phyloP scores from a whole-genome alignment of 2,113 vertebrate genomes.

The Naja naja region DNA sequence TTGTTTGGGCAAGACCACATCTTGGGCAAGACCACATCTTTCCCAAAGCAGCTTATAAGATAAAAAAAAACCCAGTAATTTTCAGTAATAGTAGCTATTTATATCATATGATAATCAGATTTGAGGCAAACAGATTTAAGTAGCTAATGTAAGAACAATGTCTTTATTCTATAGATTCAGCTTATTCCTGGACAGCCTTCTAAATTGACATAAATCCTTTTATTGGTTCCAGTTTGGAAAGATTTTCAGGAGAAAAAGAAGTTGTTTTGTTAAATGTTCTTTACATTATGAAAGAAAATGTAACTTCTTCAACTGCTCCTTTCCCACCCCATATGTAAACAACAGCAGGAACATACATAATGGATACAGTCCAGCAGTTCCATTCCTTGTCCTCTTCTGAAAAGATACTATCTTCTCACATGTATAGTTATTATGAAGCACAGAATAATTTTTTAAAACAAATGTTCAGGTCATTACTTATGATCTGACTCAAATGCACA shows the following conservation, averaged over 20 bases:
- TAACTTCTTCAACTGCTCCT: constrained; percentile 13
- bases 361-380: constrained; percentile 6
- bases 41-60: neutral
- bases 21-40: no score
- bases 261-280: neutral
- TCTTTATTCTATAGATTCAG: neutral
- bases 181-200: neutral
- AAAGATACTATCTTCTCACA: neutral
- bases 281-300: constrained; percentile 5
- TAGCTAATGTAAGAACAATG: no score
- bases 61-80: neutral
- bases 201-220: neutral
- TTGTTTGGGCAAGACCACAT: neutral
- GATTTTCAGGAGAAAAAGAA: neutral
- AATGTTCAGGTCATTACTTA: neutral
- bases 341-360: neutral
- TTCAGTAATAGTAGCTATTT: neutral
- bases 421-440: neutral
- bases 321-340: neutral
- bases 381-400: constrained; percentile 3
- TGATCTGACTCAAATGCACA: neutral
- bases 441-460: neutral
- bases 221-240: neutral
- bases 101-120: neutral
- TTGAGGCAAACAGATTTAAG: neutral